phyloP scores from a whole-genome alignment of 2,113 vertebrate species.

The Saguinus midas region DNA sequence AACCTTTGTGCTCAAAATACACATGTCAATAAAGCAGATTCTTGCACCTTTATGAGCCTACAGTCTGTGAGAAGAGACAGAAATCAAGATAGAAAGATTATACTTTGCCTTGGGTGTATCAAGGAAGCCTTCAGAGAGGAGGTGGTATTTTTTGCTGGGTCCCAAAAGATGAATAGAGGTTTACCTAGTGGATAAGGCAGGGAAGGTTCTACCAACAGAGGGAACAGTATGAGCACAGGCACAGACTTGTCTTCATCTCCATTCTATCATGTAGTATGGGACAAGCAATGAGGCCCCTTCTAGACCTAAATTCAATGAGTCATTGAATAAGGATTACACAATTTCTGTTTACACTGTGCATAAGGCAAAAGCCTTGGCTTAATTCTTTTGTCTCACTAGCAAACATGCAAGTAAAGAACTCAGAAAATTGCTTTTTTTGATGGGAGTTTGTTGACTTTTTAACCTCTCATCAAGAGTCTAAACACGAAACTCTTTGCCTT shows the following conservation, averaged over 20 bases:
- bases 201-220: background rate
- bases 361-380: background rate
- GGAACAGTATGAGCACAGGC: background rate
- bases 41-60: background rate
- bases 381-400: background rate
- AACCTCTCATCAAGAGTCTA: slow-evolving; percentile 20
- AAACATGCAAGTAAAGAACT: background rate
- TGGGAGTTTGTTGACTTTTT: slow-evolving; percentile 10
- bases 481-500: background rate
- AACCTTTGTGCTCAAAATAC: background rate
- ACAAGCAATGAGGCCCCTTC: background rate
- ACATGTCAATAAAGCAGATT: background rate
- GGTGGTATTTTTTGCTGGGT: background rate
- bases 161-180: background rate
- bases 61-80: background rate
- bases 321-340: background rate
- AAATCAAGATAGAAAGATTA: background rate
- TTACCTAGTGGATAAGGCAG: background rate
- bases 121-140: background rate
- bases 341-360: background rate
- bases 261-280: background rate
- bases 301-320: background rate
- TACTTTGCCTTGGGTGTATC: background rate
- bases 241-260: background rate
- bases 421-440: background rate